phyloP scores from a whole-genome alignment of 2,888 invertebrate species.

The Polyommatus icarus region DNA sequence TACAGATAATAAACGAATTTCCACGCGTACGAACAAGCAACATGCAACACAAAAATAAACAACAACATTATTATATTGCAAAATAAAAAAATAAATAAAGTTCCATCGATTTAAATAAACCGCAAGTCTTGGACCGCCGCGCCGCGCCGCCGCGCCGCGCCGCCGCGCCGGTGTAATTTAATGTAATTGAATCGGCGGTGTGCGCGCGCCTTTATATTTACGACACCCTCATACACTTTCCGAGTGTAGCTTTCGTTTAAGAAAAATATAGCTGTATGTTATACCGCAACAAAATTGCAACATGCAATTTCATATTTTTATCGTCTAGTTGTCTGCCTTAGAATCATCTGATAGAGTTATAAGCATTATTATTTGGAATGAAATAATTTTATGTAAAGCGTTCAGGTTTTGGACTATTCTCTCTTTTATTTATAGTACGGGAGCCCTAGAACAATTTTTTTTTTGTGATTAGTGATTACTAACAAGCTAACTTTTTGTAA shows the following conservation, averaged over 20 bases:
- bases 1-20: too few relatives aligned
- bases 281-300: background rate
- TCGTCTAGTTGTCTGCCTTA: too few relatives aligned
- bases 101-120: background rate
- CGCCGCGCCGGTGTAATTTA: background rate
- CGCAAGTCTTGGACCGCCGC: background rate
- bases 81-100: background rate
- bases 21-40: too few relatives aligned
- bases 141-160: background rate
- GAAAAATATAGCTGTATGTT: background rate
- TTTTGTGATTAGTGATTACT: too few relatives aligned
- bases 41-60: too few relatives aligned
- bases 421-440: too few relatives aligned
- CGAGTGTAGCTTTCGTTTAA: background rate
- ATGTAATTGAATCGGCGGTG: slow-evolving; percentile 27
- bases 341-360: too few relatives aligned
- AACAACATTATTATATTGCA: background rate
- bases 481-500: too few relatives aligned
- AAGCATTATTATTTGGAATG: too few relatives aligned
- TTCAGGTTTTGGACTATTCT: too few relatives aligned
- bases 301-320: background rate
- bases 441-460: too few relatives aligned
- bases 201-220: slow-evolving; percentile 23
- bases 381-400: too few relatives aligned
- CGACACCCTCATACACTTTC: background rate